Base-by-base conservation (phyloP, 2,888 invertebrate genomes). In the Melanotus villosus region DNA sequence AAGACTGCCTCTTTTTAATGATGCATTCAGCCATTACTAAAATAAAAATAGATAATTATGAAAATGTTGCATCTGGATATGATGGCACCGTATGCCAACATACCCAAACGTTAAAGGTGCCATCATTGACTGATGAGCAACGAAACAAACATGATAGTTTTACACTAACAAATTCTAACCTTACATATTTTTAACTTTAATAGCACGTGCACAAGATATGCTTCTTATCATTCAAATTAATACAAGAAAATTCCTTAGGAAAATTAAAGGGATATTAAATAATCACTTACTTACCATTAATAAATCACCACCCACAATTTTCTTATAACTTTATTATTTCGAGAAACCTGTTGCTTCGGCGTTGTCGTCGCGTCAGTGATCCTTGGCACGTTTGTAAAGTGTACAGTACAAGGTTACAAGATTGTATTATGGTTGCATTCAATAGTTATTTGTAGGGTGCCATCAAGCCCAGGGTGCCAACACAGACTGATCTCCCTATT, bases 401-500 rank as follows among this genome's bases (percentile, higher is more conserved):
- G 18, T 32, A 23, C n/a, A n/a, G n/a, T n/a, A n/a, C 26, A 23
- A 56, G 26, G 56, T 56, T 56, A 32, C 12, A 30, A 56, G 26
- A 26, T 26, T 7, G 26, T 7, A 26, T 26, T 26, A 26, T 26
- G 26, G 26, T 26, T 26, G 26, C 26, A 26, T 26, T 26, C 26
- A 26, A 26, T 26, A 26, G 26, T 26, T 26, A 26, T 7, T 26
- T 5, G 26, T 26, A 26, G 26, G 26, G 7, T 26, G 7, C 26
- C 26, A 26, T 26, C 26, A 26, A 5, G 7, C 5, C 14, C 16
- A 56, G 56, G 32, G 56, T 56, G 36, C 56, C 16, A 56, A 23
- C 56, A 56, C 56, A 56, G 56, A 34, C 56, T 56, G 34, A 23
- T 56, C 18, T 56, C 50, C 56, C 34, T n/a, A n/a, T n/a, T n/a